These are phyloP conservation scores for Heliconius aoede DNA, from an alignment of 2,888 invertebrate species.

Conservation along the genomic window DNA sequence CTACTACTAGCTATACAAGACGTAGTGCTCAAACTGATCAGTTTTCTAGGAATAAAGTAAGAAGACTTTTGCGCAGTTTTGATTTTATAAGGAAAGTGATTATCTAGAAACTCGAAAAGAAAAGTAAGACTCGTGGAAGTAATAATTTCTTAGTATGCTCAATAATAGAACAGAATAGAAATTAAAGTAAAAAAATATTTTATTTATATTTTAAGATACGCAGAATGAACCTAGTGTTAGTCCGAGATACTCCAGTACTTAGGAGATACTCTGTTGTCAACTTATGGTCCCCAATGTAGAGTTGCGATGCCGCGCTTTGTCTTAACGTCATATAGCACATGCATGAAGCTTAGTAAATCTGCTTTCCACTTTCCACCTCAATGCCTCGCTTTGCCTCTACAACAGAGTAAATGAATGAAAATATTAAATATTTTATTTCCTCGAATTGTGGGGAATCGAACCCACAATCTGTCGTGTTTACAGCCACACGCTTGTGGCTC, in stretches of 20 bases:
- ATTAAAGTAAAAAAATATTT: not conserved
- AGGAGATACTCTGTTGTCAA: not conserved
- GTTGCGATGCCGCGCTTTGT: no score
- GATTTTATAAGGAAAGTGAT: not conserved
- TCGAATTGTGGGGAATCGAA: no score
- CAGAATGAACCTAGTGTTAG: not conserved
- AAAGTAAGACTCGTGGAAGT: not conserved
- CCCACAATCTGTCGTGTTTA: no score
- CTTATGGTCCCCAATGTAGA: not conserved
- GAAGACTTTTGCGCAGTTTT: not conserved
- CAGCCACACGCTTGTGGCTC: no score
- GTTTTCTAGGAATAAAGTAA: not conserved
- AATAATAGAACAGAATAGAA: not conserved
- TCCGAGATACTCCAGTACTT: no score
- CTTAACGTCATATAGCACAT: no score
- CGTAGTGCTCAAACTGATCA: constrained; percentile 10
- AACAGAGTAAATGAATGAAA: no score
- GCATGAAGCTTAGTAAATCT: no score
- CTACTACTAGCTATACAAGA: not conserved
- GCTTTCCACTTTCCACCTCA: no score
- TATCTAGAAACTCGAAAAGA: no score
- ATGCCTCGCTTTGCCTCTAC: no score
- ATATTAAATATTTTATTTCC: no score
- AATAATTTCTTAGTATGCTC: not conserved
- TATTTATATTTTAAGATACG: not conserved